Evolutionary conservation across 2,113 vertebrate species (phyloP), one percentile per base, ranked within the genome.

Genomic region (Emydura subglobosa): DNA sequence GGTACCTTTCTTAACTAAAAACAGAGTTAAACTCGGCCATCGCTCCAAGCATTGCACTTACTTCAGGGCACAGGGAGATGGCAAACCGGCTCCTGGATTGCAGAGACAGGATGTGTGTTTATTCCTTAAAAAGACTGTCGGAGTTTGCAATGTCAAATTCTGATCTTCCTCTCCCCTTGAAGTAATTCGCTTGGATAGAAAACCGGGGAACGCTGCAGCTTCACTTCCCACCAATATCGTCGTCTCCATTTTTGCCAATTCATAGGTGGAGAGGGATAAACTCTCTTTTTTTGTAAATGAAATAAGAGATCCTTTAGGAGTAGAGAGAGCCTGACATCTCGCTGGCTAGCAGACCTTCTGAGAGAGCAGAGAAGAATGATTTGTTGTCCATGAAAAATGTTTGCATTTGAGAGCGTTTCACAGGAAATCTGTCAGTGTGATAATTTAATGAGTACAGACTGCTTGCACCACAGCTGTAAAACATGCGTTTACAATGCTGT

Each of bases 391-490:
- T 76, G 83, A 95, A 92, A 96, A 97, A 96, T 94, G 94, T 89
- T 97, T 91, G 97, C 50, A 0, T 96, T 95, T 96, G 95, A 96
- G 94, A 95, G 93, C 93, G 93, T 97, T 96, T 97, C 96, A 95
- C 83, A 83, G 94, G 93, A 97, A 97, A 91, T 97, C 95, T 94
- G 96, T 97, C 95, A 95, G 93, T 95, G 93, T 94, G 97, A 91
- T 98, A 97, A 98, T 97, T 98, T 98, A 97, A 97, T 97, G 96
- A 98, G 96, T 94, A 91, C 94, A 95, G 85, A 92, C 93, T 98
- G 94, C 95, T 95, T 94, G 93, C 93, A 94, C 90, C 90, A 93
- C 94, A 90, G 94, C 96, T 97, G 95, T 98, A 98, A 98, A 98
- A 96, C 57, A 79, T 93, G 97, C 95, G 92, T 98, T 98, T 98